phyloP scores from a whole-genome alignment of 1,140 invertebrate genomes.

The Hycleus cichorii region DNA sequence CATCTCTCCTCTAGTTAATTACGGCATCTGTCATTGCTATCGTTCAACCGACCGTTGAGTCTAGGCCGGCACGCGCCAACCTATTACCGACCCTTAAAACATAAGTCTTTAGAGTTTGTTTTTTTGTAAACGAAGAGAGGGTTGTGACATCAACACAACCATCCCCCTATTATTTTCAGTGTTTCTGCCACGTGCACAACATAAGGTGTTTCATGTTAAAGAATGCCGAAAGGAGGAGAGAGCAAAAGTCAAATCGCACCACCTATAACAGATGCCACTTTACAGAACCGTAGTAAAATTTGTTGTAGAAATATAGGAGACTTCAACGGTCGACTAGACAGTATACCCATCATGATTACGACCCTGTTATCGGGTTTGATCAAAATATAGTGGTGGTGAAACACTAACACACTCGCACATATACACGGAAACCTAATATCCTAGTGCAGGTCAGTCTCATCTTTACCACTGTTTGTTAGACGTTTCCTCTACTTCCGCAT shows the following conservation, averaged over 20 bases:
- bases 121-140: neutral
- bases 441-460: slow-evolving; percentile 31
- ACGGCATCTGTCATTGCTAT: slow-evolving; percentile 20
- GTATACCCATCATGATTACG: neutral
- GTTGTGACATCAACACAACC: neutral
- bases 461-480: slow-evolving; percentile 6
- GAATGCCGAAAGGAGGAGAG: slow-evolving; percentile 21
- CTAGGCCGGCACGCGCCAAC: neutral
- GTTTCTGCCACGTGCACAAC: slow-evolving; percentile 20
- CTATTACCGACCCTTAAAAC: neutral
- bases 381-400: slow-evolving; percentile 8
- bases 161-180: too few relatives aligned
- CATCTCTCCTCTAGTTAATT: slow-evolving; percentile 18
- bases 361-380: slow-evolving; percentile 23
- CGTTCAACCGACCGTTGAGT: neutral
- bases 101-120: neutral
- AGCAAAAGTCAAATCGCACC: too few relatives aligned
- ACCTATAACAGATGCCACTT: neutral
- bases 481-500: slow-evolving; percentile 22
- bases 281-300: neutral
- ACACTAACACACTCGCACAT: slow-evolving; percentile 1
- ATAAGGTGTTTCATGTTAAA: slow-evolving; percentile 26
- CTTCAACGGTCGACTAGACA: neutral
- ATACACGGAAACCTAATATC: neutral
- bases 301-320: neutral